phyloP scores from a whole-genome alignment of 2,888 invertebrate genomes.

The Tenthredo livida region DNA sequence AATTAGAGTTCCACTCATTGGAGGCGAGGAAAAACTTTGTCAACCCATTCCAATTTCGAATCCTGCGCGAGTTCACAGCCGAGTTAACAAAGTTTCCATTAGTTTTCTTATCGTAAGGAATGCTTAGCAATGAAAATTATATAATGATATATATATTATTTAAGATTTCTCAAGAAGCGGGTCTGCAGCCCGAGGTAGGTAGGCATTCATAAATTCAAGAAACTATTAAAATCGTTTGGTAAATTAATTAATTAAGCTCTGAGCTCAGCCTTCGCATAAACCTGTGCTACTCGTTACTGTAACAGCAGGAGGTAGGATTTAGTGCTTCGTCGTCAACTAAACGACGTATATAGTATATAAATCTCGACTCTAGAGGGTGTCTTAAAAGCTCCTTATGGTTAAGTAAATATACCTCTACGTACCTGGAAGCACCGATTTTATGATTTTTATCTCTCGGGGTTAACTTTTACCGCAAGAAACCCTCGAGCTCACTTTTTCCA shows the following conservation, averaged over 20 bases:
- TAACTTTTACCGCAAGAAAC: conserved; percentile 29
- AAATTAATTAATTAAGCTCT: conserved; percentile 65
- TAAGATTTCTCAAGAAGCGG: conserved; percentile 19
- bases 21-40: conserved; percentile 29
- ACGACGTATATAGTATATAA: conserved; percentile 45
- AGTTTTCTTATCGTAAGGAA: neutral
- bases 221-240: conserved; percentile 57
- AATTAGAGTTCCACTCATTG: neutral
- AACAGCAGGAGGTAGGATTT: conserved; percentile 51
- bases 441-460: conserved; percentile 31
- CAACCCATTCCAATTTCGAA: conserved; percentile 16
- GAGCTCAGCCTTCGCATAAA: conserved; percentile 51
- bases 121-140: conserved; percentile 26
- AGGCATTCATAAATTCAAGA: conserved; percentile 55
- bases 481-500: conserved; percentile 18
- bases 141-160: conserved; percentile 19
- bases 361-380: conserved; percentile 48
- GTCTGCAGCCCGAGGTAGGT: conserved; percentile 12
- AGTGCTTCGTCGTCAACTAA: conserved; percentile 42
- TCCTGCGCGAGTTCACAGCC: neutral
- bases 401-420: neutral
- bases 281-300: conserved; percentile 51
- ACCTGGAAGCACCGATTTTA: neutral
- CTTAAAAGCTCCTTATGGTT: conserved; percentile 27
- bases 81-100: conserved; percentile 39